phyloP scores from a whole-genome alignment of 53 echinoderm and acorn worm species.

The Stichopus horrens region DNA sequence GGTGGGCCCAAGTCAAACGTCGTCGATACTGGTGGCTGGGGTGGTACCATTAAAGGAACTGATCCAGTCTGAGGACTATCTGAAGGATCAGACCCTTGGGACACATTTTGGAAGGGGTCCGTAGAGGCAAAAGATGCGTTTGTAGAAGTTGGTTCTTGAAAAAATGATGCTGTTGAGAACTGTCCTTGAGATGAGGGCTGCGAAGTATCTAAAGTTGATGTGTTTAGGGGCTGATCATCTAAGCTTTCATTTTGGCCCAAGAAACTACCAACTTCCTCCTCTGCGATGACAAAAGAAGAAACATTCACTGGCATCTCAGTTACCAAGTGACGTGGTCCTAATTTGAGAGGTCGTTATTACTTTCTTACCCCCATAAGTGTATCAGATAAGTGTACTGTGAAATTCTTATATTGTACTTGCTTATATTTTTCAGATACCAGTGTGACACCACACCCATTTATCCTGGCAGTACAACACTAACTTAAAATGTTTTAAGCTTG shows the following conservation, averaged over 20 bases:
- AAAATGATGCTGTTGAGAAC: slow-evolving; percentile 69
- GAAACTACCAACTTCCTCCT: slow-evolving; percentile 90
- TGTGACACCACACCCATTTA: no score
- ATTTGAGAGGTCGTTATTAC: no score
- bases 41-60: slow-evolving; percentile 19
- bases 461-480: no score
- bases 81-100: slow-evolving; percentile 50
- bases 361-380: no score
- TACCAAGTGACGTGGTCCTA: no score
- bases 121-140: slow-evolving; percentile 47
- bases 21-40: slow-evolving; percentile 12
- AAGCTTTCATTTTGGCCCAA: slow-evolving; percentile 75
- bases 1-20: slow-evolving; percentile 40
- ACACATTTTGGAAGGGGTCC: slow-evolving; percentile 78
- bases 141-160: slow-evolving; percentile 45
- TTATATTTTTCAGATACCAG: no score
- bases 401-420: no score
- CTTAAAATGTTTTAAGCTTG: no score
- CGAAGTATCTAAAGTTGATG: slow-evolving; percentile 31
- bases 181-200: slow-evolving; percentile 44
- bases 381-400: no score
- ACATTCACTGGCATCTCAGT: no score
- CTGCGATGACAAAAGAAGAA: slow-evolving; percentile 40
- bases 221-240: slow-evolving; percentile 21
- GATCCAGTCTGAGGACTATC: slow-evolving; percentile 15